Evolutionary conservation across 2,113 vertebrate genomes (phyloP).

Genomic region (Cinclus cinclus): DNA sequence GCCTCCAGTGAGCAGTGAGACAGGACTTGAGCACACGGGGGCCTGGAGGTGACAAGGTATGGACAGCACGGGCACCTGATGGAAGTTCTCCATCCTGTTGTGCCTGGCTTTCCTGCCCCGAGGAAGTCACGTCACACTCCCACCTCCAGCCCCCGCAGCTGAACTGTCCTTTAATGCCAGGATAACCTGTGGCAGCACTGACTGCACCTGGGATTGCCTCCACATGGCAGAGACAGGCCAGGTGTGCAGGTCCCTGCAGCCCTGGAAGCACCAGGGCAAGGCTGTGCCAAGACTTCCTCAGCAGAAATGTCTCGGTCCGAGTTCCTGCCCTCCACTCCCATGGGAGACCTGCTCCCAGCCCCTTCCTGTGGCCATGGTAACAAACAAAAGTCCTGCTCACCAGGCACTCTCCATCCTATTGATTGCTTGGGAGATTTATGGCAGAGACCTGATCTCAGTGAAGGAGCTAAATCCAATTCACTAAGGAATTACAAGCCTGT

Average conservation of each 20-base stretch:
- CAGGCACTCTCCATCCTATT: constrained; percentile 40
- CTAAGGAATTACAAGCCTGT: constrained; percentile 80
- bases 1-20: background rate
- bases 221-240: background rate
- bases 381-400: background rate
- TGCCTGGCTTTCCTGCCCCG: background rate
- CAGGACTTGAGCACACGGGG: accelerated
- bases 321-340: background rate
- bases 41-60: background rate
- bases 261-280: background rate
- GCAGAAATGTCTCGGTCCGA: background rate
- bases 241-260: background rate
- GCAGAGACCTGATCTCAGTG: constrained; percentile 68
- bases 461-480: constrained; percentile 78
- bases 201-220: background rate
- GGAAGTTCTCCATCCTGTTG: background rate
- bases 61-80: too few relatives aligned
- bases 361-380: constrained; percentile 18
- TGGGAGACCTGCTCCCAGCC: background rate
- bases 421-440: constrained; percentile 75
- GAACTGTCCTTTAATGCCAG: background rate
- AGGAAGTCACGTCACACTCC: background rate
- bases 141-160: background rate
- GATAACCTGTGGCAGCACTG: background rate
- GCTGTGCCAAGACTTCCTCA: background rate